Conservation (phyloP, 2,888 invertebrate species). For the Acanthosoma haemorrhoidale region DNA sequence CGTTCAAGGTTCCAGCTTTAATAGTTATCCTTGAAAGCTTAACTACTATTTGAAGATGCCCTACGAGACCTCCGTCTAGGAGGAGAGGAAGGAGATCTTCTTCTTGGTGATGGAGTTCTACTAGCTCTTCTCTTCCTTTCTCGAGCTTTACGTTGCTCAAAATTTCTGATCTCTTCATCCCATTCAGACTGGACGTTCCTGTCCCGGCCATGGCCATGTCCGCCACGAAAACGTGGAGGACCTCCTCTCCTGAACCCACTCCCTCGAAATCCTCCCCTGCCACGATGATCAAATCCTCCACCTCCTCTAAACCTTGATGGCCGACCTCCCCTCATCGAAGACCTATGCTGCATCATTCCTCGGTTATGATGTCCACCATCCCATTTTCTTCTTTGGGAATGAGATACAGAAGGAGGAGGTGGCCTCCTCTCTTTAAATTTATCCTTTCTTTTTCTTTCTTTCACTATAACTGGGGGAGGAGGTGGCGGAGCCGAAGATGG, state of each 20-base stretch:
- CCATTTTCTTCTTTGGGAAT: constrained; percentile 18
- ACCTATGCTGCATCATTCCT: constrained; percentile 6
- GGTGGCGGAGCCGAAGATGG: constrained; percentile 14
- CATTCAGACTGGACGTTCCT: constrained; percentile 38
- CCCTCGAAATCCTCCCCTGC: constrained; percentile 19
- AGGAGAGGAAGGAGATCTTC: constrained; percentile 17
- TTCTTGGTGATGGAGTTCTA: constrained; percentile 15
- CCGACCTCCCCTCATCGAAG: constrained; percentile 17
- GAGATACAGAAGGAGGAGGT: neutral
- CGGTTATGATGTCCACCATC: neutral
- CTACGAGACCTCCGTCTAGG: constrained; percentile 6
- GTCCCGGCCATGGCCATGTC: constrained; percentile 22
- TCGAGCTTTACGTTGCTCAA: constrained; percentile 36
- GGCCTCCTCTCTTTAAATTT: constrained; percentile 22
- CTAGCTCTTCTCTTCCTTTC: constrained; percentile 31
- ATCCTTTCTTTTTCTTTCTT: constrained; percentile 17
- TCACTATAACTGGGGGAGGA: neutral
- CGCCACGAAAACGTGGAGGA: neutral
- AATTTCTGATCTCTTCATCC: constrained; percentile 40
- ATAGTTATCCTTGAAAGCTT: neutral
- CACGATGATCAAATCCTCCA: constrained; percentile 26
- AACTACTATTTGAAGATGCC: constrained; percentile 25
- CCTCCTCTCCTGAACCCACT: constrained; percentile 19
- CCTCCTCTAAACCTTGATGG: constrained; percentile 25
- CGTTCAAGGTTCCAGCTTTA: neutral